Evolutionary conservation across 2,797 vertebrate species (phyloP), one percentile per base, ranked within the genome.

Genomic region (Macrochelys suwanniensis): DNA sequence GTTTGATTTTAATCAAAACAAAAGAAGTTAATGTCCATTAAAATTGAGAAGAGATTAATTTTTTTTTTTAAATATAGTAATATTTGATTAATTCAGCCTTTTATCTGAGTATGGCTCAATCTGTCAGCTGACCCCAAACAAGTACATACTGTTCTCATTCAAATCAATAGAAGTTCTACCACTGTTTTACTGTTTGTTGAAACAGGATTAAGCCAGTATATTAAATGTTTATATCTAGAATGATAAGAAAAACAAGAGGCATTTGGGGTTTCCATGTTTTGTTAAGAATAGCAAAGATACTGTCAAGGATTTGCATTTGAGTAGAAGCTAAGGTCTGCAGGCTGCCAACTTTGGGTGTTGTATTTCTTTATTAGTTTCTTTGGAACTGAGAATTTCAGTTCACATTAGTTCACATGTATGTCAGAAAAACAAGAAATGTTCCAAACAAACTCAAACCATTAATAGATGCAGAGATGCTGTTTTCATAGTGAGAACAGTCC

Each of bases 1-100:
- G 5, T 76, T 95, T 92, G 86, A 42, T 31, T 94, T 37, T 93
- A 85, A 92, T 49, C 17, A 82, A 93, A 11, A n/a, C 11, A 47
- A 56, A 51, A 83, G 15, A 7, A 33, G 51, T 16, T 86, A 31
- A 21, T 5, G 87, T 76, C 3, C 54, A 47, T 45, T 47, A 47
- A 74, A 88, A 65, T 57, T 28, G 47, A 89, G 82, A 51, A 84
- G 26, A 88, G 65, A 33, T 90, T 47, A 86, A 74, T n/a, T n/a
- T n/a, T n/a, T n/a, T n/a, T n/a, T 61, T 31, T 37, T 88, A 90
- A 96, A 74, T 91, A 74, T 5, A 11, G 5, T 83, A 61, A 78
- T 9, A 1, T 7, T 7, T 88, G 5, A 79, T 31, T 95, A 3
- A 2, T 57, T 88, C 77, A 56, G 26, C 45, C 56, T 84, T 94